These are phyloP conservation scores for Melanotaenia maccullochi DNA, from an alignment of 2,797 vertebrate species.

Conservation along the genomic window DNA sequence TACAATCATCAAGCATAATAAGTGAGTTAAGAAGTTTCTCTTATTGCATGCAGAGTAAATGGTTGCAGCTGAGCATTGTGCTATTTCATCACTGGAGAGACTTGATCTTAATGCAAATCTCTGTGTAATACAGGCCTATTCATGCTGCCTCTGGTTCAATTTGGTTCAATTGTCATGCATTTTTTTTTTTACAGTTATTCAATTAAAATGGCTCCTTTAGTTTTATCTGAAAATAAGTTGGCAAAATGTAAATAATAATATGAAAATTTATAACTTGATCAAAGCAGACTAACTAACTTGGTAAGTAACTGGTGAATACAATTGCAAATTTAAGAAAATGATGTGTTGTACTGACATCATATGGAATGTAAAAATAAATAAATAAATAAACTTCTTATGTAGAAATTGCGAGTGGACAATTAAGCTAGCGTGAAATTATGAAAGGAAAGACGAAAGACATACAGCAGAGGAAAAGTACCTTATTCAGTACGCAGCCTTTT, in stretches of 20 bases:
- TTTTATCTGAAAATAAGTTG: conserved; percentile 69
- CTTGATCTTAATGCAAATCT: conserved; percentile 82
- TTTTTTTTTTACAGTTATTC: conserved; percentile 67
- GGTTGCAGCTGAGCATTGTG: conserved; percentile 73
- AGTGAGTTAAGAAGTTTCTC: conserved; percentile 73
- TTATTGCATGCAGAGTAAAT: conserved; percentile 63
- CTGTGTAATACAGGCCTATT: conserved; percentile 75
- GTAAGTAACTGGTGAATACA: neutral
- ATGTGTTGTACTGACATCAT: conserved; percentile 20
- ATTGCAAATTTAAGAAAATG: neutral
- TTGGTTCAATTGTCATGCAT: conserved; percentile 70
- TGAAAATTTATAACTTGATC: conserved; percentile 31
- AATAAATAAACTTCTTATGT: conserved; percentile 18
- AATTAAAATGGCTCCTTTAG: conserved; percentile 67
- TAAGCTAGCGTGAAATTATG: conserved; percentile 54
- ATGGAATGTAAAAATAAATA: conserved; percentile 19
- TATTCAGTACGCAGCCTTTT: conserved; percentile 58
- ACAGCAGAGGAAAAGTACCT: conserved; percentile 57
- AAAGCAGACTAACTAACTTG: conserved; percentile 24
- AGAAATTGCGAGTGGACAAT: conserved; percentile 49
- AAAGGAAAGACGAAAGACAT: conserved; percentile 52
- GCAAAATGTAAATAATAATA: conserved; percentile 62
- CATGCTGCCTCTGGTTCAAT: conserved; percentile 50
- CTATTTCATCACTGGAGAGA: conserved; percentile 65
- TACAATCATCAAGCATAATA: conserved; percentile 77